Evolutionary conservation across 2,888 invertebrate genomes (phyloP).

Genomic region (Erebia epiphron): DNA sequence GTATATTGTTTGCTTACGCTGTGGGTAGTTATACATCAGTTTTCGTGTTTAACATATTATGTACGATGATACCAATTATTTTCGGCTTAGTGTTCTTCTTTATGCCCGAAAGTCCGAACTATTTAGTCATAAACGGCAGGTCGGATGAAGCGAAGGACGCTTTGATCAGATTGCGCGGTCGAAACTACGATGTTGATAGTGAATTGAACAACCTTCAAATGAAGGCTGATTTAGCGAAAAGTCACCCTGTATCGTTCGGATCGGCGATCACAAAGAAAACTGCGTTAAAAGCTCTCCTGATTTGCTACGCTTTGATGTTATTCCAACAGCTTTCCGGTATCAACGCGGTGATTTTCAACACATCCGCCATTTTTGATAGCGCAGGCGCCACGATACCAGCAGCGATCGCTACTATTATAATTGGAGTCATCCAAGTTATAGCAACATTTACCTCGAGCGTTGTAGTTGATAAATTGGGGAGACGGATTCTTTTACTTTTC

Average conservation of each 20-base stretch:
- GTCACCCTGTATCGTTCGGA: constrained; percentile 80
- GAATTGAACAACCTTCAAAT: constrained; percentile 85
- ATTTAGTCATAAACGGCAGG: constrained; percentile 85
- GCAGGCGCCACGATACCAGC: constrained; percentile 84
- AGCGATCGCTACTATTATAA: constrained; percentile 87
- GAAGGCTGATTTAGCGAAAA: constrained; percentile 77
- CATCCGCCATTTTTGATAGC: constrained; percentile 87
- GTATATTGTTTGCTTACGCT: constrained; percentile 90
- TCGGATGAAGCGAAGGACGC: constrained; percentile 86
- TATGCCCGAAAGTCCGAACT: constrained; percentile 94
- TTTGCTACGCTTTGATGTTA: constrained; percentile 91
- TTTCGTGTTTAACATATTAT: constrained; percentile 85
- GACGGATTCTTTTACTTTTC: constrained; percentile 88
- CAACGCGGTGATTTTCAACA: constrained; percentile 92
- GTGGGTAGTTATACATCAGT: constrained; percentile 84
- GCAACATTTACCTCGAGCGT: constrained; percentile 89
- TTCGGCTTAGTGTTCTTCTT: constrained; percentile 89
- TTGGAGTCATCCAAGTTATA: constrained; percentile 92
- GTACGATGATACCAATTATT: constrained; percentile 85
- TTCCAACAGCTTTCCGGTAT: constrained; percentile 95
- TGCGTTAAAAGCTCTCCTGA: constrained; percentile 86
- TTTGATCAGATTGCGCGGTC: constrained; percentile 89
- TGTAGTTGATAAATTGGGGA: constrained; percentile 91
- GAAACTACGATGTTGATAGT: constrained; percentile 84
- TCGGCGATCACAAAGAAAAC: constrained; percentile 84